These are phyloP conservation scores for Lepidocolaptes lacrymiger DNA, from an alignment of 2,797 vertebrate species.

Conservation along the genomic window DNA sequence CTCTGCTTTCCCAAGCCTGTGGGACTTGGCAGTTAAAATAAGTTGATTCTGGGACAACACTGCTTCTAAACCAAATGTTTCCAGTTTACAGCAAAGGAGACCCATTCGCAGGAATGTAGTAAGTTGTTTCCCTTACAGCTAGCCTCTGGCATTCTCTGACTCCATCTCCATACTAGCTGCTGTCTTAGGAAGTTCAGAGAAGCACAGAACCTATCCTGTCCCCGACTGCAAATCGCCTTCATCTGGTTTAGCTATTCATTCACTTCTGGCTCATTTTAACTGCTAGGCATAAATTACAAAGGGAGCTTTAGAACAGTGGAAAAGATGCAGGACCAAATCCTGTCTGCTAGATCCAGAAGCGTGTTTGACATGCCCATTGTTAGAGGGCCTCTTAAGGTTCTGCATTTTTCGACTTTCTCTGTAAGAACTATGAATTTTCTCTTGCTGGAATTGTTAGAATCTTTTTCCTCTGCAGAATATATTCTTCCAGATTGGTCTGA, in stretches of 20 bases:
- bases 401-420: not conserved
- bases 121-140: not conserved
- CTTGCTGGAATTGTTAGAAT: not conserved
- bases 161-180: not conserved
- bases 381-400: not conserved
- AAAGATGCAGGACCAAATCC: not conserved
- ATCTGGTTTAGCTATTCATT: slow-evolving; percentile 8
- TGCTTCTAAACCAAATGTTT: slow-evolving; percentile 19
- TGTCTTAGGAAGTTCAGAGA: not conserved
- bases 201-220: not conserved
- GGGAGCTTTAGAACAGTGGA: not conserved
- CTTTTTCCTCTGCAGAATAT: not conserved
- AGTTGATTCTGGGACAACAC: not conserved
- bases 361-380: not conserved
- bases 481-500: not conserved
- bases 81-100: not conserved
- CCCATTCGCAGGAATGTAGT: not conserved
- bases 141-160: not conserved
- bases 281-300: not conserved
- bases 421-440: not conserved
- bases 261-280: slow-evolving; percentile 14
- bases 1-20: not conserved
- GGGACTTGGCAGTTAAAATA: not conserved
- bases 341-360: not conserved
- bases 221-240: not conserved